phyloP scores from a whole-genome alignment of 2,797 vertebrate species.

The Acestrorhynchus altus region DNA sequence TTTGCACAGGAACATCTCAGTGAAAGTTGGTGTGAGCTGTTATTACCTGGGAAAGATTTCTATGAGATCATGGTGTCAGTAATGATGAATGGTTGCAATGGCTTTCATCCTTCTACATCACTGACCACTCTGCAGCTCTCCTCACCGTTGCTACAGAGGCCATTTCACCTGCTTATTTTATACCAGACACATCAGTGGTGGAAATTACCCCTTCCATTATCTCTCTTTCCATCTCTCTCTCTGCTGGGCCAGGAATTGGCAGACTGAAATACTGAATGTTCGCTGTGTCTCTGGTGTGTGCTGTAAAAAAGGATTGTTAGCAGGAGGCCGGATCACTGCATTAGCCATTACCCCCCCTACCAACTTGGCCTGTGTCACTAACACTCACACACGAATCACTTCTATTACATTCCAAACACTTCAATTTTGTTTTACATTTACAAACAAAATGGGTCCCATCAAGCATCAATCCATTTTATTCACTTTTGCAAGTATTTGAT shows the following conservation, averaged over 20 bases:
- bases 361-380: too few relatives aligned
- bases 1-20: background rate
- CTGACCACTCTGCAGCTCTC: background rate
- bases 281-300: background rate
- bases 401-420: too few relatives aligned
- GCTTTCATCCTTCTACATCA: conserved; percentile 3
- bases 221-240: background rate
- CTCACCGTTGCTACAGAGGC: background rate
- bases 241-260: background rate
- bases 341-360: background rate
- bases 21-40: background rate
- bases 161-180: background rate
- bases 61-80: background rate
- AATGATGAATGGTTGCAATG: background rate
- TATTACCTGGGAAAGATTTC: background rate
- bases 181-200: background rate
- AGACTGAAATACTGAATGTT: background rate
- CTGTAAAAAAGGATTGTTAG: background rate
- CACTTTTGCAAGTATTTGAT: too few relatives aligned
- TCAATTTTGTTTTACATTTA: too few relatives aligned
- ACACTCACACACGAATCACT: too few relatives aligned
- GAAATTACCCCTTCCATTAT: background rate
- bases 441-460: too few relatives aligned
- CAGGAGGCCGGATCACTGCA: background rate
- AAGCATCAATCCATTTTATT: too few relatives aligned